A percentile compares a stretch with the other conserved stretches of the same genome.
phyloP scores from a whole-genome alignment of 30 jellyfish, hydroid and myxozoan genomes.

The Hydractinia echinata region DNA sequence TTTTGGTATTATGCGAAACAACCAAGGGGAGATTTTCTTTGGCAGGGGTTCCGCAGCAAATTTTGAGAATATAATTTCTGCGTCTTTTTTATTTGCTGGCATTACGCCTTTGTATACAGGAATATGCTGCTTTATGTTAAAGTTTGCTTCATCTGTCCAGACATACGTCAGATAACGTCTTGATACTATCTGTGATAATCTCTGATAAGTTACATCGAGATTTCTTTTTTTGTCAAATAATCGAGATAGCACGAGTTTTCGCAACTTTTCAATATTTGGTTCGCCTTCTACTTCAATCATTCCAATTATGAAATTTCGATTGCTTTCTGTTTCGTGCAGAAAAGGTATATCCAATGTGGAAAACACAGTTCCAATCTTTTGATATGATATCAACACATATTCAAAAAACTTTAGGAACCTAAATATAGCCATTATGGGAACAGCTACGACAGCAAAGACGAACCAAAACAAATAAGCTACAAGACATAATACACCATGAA shows the following conservation, averaged over 20 bases:
- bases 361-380: conserved; percentile 69
- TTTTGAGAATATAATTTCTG: conserved; percentile 52
- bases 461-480: conserved; percentile 95
- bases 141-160: conserved; percentile 86
- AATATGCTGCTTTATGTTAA: conserved; percentile 74
- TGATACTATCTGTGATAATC: conserved; percentile 73
- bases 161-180: conserved; percentile 61
- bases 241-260: conserved; percentile 55
- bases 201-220: conserved; percentile 41
- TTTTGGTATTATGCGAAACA: conserved; percentile 58
- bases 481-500: conserved; percentile 91
- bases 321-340: conserved; percentile 71
- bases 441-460: conserved; percentile 61
- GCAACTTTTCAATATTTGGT: conserved; percentile 50
- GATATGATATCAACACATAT: conserved; percentile 46
- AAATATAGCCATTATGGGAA: conserved; percentile 71
- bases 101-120: conserved; percentile 42
- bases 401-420: conserved; percentile 65
- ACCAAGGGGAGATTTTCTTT: conserved; percentile 84
- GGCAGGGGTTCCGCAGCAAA: conserved; percentile 50
- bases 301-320: conserved; percentile 68
- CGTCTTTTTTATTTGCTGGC: conserved; percentile 59
- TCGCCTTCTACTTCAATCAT: conserved; percentile 63
- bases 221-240: conserved; percentile 42
- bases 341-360: conserved; percentile 64